Percentiles rank a stretch among this genome's conserved stretches.
These are phyloP conservation scores for Capromys pilorides DNA, from an alignment of 2,797 vertebrate genomes.

Conservation along the genomic window DNA sequence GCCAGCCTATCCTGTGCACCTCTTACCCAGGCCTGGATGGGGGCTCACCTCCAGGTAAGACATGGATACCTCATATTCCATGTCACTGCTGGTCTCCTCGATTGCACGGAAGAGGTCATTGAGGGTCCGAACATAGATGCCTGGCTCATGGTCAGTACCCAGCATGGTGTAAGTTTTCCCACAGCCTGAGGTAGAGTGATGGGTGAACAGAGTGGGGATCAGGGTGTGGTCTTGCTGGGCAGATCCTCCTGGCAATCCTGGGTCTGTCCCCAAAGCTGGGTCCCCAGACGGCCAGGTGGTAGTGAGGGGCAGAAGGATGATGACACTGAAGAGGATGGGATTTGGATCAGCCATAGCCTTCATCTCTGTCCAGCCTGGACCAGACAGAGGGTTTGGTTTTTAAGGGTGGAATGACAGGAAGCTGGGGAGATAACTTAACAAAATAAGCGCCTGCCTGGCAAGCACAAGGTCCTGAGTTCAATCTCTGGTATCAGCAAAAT, in stretches of 20 bases:
- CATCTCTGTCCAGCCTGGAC: background rate
- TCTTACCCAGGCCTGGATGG: accelerated
- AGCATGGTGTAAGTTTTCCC: conserved; percentile 98
- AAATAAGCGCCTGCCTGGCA: no score
- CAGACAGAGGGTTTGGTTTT: background rate
- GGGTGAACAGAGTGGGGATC: accelerated
- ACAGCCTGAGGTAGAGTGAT: conserved; percentile 86
- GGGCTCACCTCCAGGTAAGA: conserved; percentile 93
- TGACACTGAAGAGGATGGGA: accelerated
- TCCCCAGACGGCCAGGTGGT: background rate
- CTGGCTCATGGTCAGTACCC: conserved; percentile 93
- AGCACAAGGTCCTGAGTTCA: no score
- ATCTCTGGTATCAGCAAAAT: no score
- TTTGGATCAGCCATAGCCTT: background rate
- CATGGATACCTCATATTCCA: conserved; percentile 94
- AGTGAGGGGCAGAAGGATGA: accelerated
- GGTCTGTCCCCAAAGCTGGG: background rate
- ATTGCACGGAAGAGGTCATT: conserved; percentile 94
- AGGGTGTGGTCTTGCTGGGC: background rate
- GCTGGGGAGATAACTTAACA: no score
- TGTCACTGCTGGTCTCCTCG: conserved; percentile 92
- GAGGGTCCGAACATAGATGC: conserved; percentile 93
- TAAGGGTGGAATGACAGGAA: accelerated
- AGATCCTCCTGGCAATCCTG: background rate
- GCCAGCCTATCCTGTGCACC: accelerated